phyloP scores from a whole-genome alignment of 2,113 vertebrate genomes.

The Symphodus melops region DNA sequence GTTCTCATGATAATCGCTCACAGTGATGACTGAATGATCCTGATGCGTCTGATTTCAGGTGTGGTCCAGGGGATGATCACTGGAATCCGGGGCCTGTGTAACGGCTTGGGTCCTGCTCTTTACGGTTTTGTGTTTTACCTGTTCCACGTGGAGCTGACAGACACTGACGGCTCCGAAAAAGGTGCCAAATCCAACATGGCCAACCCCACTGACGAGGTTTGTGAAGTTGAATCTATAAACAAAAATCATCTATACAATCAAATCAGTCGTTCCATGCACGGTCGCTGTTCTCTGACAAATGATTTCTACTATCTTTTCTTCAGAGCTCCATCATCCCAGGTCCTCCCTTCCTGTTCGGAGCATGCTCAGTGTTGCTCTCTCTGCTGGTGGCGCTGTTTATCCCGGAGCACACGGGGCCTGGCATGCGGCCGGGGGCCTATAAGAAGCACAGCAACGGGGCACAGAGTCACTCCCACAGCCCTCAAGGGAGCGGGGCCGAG shows the following conservation, averaged over 20 bases:
- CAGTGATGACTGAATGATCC: too few relatives aligned
- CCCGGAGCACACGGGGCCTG: slow-evolving; percentile 88
- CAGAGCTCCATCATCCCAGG: slow-evolving; percentile 94
- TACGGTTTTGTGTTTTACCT: slow-evolving; percentile 93
- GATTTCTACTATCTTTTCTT: background rate
- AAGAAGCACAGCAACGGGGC: slow-evolving; percentile 90
- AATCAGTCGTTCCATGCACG: background rate
- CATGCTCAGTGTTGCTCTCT: slow-evolving; percentile 92
- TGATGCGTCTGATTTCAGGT: slow-evolving; percentile 69
- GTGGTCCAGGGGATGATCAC: slow-evolving; percentile 95
- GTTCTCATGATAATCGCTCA: too few relatives aligned
- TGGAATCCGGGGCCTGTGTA: slow-evolving; percentile 91
- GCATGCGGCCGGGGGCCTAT: slow-evolving; percentile 86
- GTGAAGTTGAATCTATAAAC: background rate
- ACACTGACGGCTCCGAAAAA: slow-evolving; percentile 85
- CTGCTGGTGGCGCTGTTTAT: slow-evolving; percentile 94
- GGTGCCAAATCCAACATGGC: slow-evolving; percentile 89
- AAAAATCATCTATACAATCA: too few relatives aligned
- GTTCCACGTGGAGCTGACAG: slow-evolving; percentile 90
- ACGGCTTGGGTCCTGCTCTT: slow-evolving; percentile 89
- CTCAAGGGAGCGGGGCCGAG: slow-evolving; percentile 85
- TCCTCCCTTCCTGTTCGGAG: slow-evolving; percentile 93
- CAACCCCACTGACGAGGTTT: slow-evolving; percentile 92
- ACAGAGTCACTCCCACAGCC: slow-evolving; percentile 89
- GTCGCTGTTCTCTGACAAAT: background rate